These are phyloP conservation scores for Malurus melanocephalus DNA, from an alignment of 2,113 vertebrate genomes.

Conservation along the genomic window DNA sequence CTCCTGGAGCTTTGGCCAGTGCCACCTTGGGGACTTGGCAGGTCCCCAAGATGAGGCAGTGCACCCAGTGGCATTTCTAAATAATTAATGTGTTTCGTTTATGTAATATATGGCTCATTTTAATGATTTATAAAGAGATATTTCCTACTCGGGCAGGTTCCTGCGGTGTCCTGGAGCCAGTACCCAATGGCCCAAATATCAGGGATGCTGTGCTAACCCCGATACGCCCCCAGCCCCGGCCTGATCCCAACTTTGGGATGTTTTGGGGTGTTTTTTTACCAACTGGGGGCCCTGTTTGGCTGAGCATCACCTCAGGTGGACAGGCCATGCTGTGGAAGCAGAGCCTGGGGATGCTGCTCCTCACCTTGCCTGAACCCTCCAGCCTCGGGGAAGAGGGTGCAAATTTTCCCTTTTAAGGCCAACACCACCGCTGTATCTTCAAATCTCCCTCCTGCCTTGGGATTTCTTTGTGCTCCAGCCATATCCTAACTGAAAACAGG, in stretches of 20 bases:
- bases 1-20: background rate
- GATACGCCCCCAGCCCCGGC: fast-evolving
- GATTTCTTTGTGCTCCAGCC: conserved; percentile 39
- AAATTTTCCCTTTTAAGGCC: conserved; percentile 66
- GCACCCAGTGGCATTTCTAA: background rate
- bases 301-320: fast-evolving
- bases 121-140: background rate
- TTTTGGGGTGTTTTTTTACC: background rate
- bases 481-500: conserved; percentile 31
- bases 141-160: background rate
- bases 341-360: background rate
- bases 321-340: background rate
- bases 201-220: background rate
- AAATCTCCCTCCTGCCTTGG: conserved; percentile 40
- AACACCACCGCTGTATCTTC: conserved; percentile 27
- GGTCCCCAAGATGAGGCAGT: background rate
- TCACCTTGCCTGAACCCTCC: conserved; percentile 47
- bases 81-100: background rate
- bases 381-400: background rate
- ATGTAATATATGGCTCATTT: background rate
- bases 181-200: background rate
- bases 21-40: background rate
- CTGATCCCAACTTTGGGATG: background rate
- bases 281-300: background rate
- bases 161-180: fast-evolving